Percentiles rank a stretch among this genome's conserved stretches.
These are phyloP conservation scores for Drosophila colorata DNA, from an alignment of 2,888 invertebrate species.

Conservation along the genomic window DNA sequence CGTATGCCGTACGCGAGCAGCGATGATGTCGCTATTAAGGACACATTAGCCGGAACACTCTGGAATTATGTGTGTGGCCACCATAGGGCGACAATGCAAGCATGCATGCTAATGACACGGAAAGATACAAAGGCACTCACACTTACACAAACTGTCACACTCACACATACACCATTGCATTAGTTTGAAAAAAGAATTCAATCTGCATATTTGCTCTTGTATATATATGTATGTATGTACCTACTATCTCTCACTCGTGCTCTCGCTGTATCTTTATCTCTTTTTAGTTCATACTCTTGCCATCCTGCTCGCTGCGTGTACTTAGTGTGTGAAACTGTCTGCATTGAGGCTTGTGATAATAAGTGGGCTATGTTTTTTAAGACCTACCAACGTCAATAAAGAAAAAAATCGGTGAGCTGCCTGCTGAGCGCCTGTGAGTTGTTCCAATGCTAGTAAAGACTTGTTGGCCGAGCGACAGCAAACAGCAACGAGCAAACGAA, in stretches of 20 bases:
- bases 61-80: constrained; percentile 67
- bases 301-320: constrained; percentile 8
- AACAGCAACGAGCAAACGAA: not conserved
- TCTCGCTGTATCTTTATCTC: not conserved
- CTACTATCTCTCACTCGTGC: constrained; percentile 5
- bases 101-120: constrained; percentile 72
- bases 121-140: constrained; percentile 23
- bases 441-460: not conserved
- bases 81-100: constrained; percentile 46
- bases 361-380: constrained; percentile 28
- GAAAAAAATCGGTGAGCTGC: constrained; percentile 5
- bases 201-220: constrained; percentile 45
- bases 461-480: not conserved
- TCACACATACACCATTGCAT: constrained; percentile 44
- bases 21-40: constrained; percentile 78
- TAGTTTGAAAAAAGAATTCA: constrained; percentile 56
- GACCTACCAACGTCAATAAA: constrained; percentile 11
- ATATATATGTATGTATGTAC: constrained; percentile 18
- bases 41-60: constrained; percentile 75
- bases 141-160: not conserved
- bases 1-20: constrained; percentile 51
- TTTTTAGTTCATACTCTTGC: not conserved
- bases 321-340: constrained; percentile 23
- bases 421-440: constrained; percentile 14
- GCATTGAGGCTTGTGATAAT: constrained; percentile 1